Base-by-base conservation (phyloP, 2,888 invertebrate species). In the Heliconius erato region DNA sequence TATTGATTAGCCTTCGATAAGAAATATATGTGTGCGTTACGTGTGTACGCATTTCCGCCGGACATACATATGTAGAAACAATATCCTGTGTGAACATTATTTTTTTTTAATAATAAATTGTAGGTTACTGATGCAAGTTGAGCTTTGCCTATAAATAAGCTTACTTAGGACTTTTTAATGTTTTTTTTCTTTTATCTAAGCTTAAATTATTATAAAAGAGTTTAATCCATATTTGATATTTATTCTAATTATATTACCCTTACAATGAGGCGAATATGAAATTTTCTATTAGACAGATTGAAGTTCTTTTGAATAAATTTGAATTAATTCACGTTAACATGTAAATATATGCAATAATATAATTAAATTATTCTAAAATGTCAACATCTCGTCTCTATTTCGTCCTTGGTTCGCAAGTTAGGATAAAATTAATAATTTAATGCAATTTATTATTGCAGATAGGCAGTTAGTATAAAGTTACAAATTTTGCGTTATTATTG, bases 1-100 rank as follows among this genome's bases (percentile, higher is more conserved):
- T 86, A 87, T 88, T 91, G 95, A 95, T 95, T 93, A 94, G 91
- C 91, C 91, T 88, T 89, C 92, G 94, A 95, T 95, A 95, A 94
- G 91, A 90, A 85, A 79, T 89, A 86, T 88, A 88, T 90, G 89
- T 89, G 91, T 91, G 89, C 88, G 88, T 87, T 87, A 85, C 84
- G 84, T 88, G 88, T 89, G 89, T 91, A 88, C 87, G 88, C 89
- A 88, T 92, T 92, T 94, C 94, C 94, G 94, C 88, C 91, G 91
- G 90, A 90, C 88, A 85, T 90, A 90, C 87, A 88, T 86, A 86
- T 84, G 87, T 86, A 84, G 82, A 90, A 87, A 86, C 88, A 86
- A 89, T 90, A 91, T 93, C 92, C 93, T 93, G 93, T 74, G 67
- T 35, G 32, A 67, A 44, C 67, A 65, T 59, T 44, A 63, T n/a